These are phyloP conservation scores for Lasioglossum morio DNA, from an alignment of 2,888 invertebrate species.

Conservation along the genomic window DNA sequence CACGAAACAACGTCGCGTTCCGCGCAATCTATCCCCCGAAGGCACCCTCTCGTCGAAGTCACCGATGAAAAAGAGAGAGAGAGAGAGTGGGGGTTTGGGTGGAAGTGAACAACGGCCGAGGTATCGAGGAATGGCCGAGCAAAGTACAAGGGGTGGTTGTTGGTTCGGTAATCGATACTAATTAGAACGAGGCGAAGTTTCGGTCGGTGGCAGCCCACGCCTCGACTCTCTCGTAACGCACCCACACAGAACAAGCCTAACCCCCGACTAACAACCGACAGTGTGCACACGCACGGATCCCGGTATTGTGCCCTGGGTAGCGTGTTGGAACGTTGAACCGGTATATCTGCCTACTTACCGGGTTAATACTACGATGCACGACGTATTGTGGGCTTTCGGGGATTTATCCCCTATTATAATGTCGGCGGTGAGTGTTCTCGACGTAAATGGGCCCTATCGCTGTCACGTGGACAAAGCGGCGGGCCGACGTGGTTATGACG, in stretches of 20 bases:
- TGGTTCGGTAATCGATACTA: conserved; percentile 72
- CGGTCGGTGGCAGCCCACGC: conserved; percentile 32
- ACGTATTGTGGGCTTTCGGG: conserved; percentile 73
- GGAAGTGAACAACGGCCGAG: conserved; percentile 5
- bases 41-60: conserved; percentile 21
- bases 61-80: neutral
- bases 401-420: conserved; percentile 78
- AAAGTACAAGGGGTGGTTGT: conserved; percentile 21
- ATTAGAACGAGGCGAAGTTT: conserved; percentile 70
- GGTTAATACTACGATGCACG: conserved; percentile 63
- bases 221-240: conserved; percentile 21
- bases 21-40: conserved; percentile 35
- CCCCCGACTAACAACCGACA: conserved; percentile 4
- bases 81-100: neutral
- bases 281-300: neutral
- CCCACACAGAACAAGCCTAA: neutral
- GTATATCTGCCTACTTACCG: conserved; percentile 61
- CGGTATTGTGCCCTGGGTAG: conserved; percentile 7
- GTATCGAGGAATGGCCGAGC: conserved; percentile 32
- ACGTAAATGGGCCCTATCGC: conserved; percentile 80
- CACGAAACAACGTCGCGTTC: neutral
- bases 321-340: conserved; percentile 43
- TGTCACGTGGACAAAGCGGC: conserved; percentile 80
- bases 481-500: conserved; percentile 83
- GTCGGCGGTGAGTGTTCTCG: conserved; percentile 75